Base-by-base conservation (phyloP, 2,113 vertebrate species). In the Elanus axillaris region DNA sequence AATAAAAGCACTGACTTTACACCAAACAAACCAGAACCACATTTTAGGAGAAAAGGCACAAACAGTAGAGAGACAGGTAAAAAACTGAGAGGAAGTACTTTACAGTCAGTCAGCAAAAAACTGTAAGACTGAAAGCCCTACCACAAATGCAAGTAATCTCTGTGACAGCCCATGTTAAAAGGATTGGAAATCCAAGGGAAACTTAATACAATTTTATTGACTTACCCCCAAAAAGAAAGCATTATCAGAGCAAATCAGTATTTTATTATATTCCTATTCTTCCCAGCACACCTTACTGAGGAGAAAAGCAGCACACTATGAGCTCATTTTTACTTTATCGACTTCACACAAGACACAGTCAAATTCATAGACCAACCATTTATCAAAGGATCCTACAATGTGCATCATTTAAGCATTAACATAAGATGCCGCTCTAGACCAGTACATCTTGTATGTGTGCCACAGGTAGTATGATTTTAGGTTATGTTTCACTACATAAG, bases 231-330 rank as follows among this genome's bases (percentile, higher is more conserved):
- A 86, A 88, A 67, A 34, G 7, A 92, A 93, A 92, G 12, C 32
- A 71, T 34, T 77, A 50, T 25, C 38, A 83, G 67, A 80, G 63
- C 16, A 90, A 83, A 96, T 73, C 78, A 78, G 48, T 79, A 82
- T n/a, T 87, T 86, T 63, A 76, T 93, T 93, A 93, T 50, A 66
- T 45, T 88, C 42, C 81, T 92, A 58, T 90, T 94, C 81, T 88
- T 92, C 64, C 62, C 62, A 86, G 42, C 26, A 66, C n/a, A 53
- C 38, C 25, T 73, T 73, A 77, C 47, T 58, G 26, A 12, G 58
- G 11, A 90, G 56, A 75, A 93, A 88, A 92, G 78, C 43, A 72
- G 47, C 31, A 79, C 23, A 68, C 1, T 0, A 58, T 71, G 45
- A 90, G 38, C 36, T 75, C 34, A 0, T 52, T 95, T 95, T 78